Conservation (phyloP, 2,113 vertebrate species). For the Cygnus atratus region DNA sequence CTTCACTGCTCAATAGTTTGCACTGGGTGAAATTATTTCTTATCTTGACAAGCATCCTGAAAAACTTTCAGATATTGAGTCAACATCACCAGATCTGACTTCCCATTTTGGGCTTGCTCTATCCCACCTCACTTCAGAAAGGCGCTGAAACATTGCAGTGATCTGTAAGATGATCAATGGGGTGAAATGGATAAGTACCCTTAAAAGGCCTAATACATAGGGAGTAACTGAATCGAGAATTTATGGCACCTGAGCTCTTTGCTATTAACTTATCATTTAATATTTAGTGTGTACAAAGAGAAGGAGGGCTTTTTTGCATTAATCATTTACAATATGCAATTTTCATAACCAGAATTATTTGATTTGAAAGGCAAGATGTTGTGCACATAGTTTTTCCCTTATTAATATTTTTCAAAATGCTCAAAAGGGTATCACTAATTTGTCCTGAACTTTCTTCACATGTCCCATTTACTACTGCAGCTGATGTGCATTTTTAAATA, state of each 20-base stretch:
- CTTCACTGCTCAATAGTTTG: neutral
- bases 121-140: constrained; percentile 47
- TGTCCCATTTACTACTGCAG: neutral
- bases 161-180: neutral
- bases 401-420: neutral
- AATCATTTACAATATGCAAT: neutral
- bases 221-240: neutral
- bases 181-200: neutral
- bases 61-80: neutral
- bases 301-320: neutral
- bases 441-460: neutral
- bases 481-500: neutral
- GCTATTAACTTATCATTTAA: neutral
- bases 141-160: neutral
- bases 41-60: neutral
- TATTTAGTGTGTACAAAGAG: neutral
- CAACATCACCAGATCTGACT: constrained; percentile 39
- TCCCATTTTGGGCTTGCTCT: constrained; percentile 18
- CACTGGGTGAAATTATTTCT: neutral
- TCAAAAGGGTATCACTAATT: neutral
- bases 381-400: neutral
- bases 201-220: neutral
- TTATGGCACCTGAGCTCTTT: neutral
- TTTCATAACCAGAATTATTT: neutral
- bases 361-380: neutral